Evolutionary conservation across 2,888 invertebrate species (phyloP).

Genomic region (Drosophila bunnanda): DNA sequence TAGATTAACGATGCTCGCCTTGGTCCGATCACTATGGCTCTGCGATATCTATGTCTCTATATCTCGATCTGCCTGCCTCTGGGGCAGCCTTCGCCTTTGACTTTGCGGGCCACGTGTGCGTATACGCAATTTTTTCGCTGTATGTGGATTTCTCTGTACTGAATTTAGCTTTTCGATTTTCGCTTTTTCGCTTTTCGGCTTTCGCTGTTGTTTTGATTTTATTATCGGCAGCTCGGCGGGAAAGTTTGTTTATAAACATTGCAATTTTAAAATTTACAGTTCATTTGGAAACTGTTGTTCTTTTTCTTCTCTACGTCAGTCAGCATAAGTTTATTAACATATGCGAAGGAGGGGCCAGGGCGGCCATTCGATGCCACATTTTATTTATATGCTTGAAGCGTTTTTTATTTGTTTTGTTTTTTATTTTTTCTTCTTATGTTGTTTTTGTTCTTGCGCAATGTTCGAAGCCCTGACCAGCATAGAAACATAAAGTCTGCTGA

Average conservation of each 20-base stretch:
- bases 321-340: slow-evolving; percentile 79
- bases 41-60: background rate
- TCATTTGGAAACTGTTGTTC: slow-evolving; percentile 51
- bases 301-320: slow-evolving; percentile 60
- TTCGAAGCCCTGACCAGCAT: slow-evolving; percentile 53
- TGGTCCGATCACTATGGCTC: slow-evolving; percentile 19
- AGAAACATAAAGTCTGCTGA: slow-evolving; percentile 33
- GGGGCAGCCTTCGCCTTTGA: slow-evolving; percentile 71
- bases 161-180: background rate
- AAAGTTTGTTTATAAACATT: slow-evolving; percentile 80
- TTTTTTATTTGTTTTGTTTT: slow-evolving; percentile 67
- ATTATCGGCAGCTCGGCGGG: slow-evolving; percentile 61
- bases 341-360: slow-evolving; percentile 31
- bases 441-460: slow-evolving; percentile 70
- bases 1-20: slow-evolving; percentile 45
- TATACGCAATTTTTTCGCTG: slow-evolving; percentile 65
- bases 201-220: slow-evolving; percentile 57
- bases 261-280: slow-evolving; percentile 77
- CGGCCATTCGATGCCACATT: slow-evolving; percentile 73
- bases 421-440: slow-evolving; percentile 55
- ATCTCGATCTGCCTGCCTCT: background rate
- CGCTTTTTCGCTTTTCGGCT: slow-evolving; percentile 37
- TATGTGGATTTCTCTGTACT: slow-evolving; percentile 38
- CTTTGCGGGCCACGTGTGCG: slow-evolving; percentile 76
- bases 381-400: slow-evolving; percentile 60